Evolutionary conservation across 2,888 invertebrate species (phyloP), one percentile per base, ranked within the genome.

Genomic region (Cerastis rubricosa): DNA sequence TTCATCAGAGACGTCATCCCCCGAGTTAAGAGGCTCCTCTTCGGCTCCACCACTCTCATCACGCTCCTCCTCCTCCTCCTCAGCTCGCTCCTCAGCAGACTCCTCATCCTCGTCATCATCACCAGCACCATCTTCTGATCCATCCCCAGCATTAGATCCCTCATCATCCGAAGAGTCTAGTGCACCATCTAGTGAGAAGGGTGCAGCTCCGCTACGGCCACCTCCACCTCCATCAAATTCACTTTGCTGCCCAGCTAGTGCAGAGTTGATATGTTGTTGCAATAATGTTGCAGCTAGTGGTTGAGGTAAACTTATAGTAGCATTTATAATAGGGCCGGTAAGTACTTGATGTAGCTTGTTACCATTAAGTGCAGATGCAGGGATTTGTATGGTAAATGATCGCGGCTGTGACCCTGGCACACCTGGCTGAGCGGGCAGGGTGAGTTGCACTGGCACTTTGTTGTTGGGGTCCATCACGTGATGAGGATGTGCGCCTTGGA

Each of bases 1-100:
- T 91, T 99, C 99, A 93, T 99, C 99, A 69, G 99, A 99, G 11
- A 99, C 99, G 96, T 99, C 99, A 95, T 99, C 99, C 90, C 98
- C 99, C 9, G 99, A 99, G 95, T 99, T 99, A 0, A 99, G 96
- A 0, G 99, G 99, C 92, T 99, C 99, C 97, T 99, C 97, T 85
- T 97, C 97, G 0, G 96, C 95, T 45, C 97, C 97, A 51, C 97
- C 97, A 80, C 97, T 97, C 78, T 98, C 98, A 85, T 98, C 98
- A 40, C 98, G 97, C 87, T 98, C 98, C 83, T 98, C 98, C 81
- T 98, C 98, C 59, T 97, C 97, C 75, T 97, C 97, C 71, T 97
- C 97, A 8, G 98, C 96, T 90, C 97, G 93, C 90, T 97, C 97
- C 83, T 97, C 98, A 5, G 97, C 97, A 83, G 98, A 98, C 86